Conservation (phyloP, 2,113 vertebrate species). For the Circaetus gallicus region DNA sequence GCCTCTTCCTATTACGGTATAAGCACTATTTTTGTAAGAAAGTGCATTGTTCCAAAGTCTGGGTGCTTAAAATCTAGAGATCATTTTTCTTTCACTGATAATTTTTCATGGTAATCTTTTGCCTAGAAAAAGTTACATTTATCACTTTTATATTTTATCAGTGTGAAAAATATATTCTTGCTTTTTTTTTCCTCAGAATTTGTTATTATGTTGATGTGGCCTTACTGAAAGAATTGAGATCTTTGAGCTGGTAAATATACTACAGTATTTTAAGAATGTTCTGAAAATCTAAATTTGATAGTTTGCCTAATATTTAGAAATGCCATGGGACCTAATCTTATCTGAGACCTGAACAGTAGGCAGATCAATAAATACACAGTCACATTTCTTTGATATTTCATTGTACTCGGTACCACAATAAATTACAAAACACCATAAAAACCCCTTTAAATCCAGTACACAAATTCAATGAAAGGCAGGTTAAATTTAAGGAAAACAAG, state of each 20-base stretch:
- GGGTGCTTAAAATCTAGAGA: neutral
- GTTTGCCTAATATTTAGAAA: constrained; percentile 27
- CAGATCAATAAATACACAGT: constrained; percentile 33
- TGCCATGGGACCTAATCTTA: constrained; percentile 24
- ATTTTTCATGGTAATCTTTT: neutral
- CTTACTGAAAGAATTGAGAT: neutral
- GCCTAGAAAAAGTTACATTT: neutral
- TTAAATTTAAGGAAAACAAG: neutral
- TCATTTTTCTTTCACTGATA: neutral
- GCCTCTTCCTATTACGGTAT: neutral
- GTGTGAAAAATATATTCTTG: neutral
- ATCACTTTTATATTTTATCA: neutral
- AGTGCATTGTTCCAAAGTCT: neutral
- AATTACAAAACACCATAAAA: neutral
- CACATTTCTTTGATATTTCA: neutral
- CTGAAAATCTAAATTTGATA: constrained; percentile 20
- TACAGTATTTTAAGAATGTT: neutral
- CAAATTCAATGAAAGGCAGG: constrained; percentile 15
- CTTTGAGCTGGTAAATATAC: neutral
- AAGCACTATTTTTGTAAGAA: neutral
- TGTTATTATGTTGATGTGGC: neutral
- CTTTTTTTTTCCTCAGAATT: neutral
- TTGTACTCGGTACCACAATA: neutral
- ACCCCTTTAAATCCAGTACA: neutral
- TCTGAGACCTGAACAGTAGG: constrained; percentile 3